Evolutionary conservation across 2,113 vertebrate species (phyloP), one percentile per base, ranked within the genome.

Genomic region (Antidorcas marsupialis): DNA sequence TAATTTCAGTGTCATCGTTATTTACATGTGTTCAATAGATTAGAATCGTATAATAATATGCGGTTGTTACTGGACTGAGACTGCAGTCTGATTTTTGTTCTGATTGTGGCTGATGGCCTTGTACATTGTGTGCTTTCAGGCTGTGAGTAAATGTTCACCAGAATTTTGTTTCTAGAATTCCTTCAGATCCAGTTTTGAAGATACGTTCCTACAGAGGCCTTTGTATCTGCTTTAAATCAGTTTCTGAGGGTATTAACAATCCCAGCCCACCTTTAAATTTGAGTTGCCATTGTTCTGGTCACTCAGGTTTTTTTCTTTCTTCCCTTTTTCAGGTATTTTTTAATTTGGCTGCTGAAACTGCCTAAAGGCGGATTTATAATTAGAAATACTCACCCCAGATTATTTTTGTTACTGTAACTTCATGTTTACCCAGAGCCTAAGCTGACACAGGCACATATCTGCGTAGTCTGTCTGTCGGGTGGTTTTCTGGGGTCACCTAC

Each of bases 81-180:
- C 19, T 28, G 33, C 36, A 16, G 15, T 93, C 92, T n/a, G 7
- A 7, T 25, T 36, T 94, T 23, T 53, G 50, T 95, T 39, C 17
- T 39, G 59, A 53, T 53, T 87, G 21, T 71, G 43, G 28, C n/a
- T 9, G 43, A 19, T 79, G 71, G 96, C 64, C 30, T 52, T 87
- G 28, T 45, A 71, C 13, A 43, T 67, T 50, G 91, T 50, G 28
- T 82, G 45, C 85, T 92, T 97, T 85, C 60, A 94, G 89, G 71
- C 79, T 27, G 6, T 87, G 52, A 30, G n/a, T 53, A 81, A 62
- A 27, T 71, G 21, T 27, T 82, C 30, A 60, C 23, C 93, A 50
- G 43, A 60, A 57, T 96, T 76, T 89, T 52, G 55, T 39, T 21
- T 82, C 36, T 88, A 62, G 57, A 94, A 85, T 83, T 89, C 55